These are phyloP conservation scores for Burhinus bistriatus DNA, from an alignment of 2,113 vertebrate species.

Conservation along the genomic window DNA sequence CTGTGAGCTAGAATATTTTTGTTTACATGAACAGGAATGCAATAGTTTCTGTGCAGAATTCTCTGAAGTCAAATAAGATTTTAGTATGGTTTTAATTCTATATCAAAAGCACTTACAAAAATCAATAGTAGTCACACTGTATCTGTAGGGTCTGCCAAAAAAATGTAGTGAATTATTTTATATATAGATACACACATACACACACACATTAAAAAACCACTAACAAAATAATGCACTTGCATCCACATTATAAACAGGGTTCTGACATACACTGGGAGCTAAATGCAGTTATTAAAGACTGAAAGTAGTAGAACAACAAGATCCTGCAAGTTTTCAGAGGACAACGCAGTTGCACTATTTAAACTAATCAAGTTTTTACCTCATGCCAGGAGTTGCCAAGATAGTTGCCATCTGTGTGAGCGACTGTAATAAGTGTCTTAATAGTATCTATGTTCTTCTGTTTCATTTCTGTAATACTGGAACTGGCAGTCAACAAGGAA, in stretches of 20 bases:
- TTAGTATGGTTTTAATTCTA: not conserved
- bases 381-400: conserved; percentile 97
- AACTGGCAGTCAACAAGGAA: conserved; percentile 93
- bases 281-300: not conserved
- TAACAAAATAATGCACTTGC: not conserved
- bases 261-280: not conserved
- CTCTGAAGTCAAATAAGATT: not conserved
- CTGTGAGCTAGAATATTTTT: not conserved
- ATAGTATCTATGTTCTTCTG: conserved; percentile 99
- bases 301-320: not conserved
- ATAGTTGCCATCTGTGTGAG: conserved; percentile 97
- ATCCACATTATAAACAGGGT: not conserved
- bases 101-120: not conserved
- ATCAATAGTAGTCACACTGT: not conserved
- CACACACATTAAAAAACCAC: no score
- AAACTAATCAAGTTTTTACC: conserved; percentile 69
- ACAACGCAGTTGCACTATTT: not conserved
- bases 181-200: not conserved
- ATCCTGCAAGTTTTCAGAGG: not conserved
- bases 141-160: not conserved
- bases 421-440: conserved; percentile 96
- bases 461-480: conserved; percentile 99
- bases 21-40: not conserved
- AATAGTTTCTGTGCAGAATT: not conserved
- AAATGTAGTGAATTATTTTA: not conserved